Evolutionary conservation across 1,140 invertebrate species (phyloP).

Genomic region (Oedothorax gibbosus): DNA sequence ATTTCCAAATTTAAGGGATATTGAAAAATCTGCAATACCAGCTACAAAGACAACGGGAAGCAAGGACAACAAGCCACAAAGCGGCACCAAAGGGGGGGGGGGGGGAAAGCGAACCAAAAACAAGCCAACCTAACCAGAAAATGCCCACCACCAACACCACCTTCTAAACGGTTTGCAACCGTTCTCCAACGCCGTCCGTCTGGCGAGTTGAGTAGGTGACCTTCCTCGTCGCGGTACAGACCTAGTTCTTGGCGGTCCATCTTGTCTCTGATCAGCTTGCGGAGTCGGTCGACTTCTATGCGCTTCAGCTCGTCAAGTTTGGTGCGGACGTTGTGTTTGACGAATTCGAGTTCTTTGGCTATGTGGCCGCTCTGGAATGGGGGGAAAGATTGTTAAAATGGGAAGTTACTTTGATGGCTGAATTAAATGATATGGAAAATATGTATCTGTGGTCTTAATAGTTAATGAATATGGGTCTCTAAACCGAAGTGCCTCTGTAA

Average conservation of each 20-base stretch:
- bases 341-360: conserved; percentile 88
- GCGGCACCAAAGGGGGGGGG: background rate
- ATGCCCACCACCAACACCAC: conserved; percentile 52
- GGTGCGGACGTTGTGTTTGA: conserved; percentile 86
- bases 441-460: too few relatives aligned
- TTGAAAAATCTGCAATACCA: too few relatives aligned
- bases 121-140: conserved; percentile 61
- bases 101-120: conserved; percentile 31
- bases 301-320: conserved; percentile 95
- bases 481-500: too few relatives aligned
- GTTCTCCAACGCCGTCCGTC: conserved; percentile 60
- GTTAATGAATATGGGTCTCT: too few relatives aligned
- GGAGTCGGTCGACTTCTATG: conserved; percentile 83
- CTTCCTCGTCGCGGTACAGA: conserved; percentile 60
- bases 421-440: too few relatives aligned
- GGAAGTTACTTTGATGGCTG: background rate
- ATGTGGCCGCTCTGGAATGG: conserved; percentile 85
- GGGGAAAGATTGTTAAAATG: background rate
- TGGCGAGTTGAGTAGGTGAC: conserved; percentile 51
- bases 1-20: too few relatives aligned
- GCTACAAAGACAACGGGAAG: too few relatives aligned
- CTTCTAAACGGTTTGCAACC: conserved; percentile 43
- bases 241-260: conserved; percentile 69
- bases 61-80: background rate
- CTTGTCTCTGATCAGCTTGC: conserved; percentile 77